phyloP scores from a whole-genome alignment of 1,140 invertebrate species.

The Drosophila virilis region DNA sequence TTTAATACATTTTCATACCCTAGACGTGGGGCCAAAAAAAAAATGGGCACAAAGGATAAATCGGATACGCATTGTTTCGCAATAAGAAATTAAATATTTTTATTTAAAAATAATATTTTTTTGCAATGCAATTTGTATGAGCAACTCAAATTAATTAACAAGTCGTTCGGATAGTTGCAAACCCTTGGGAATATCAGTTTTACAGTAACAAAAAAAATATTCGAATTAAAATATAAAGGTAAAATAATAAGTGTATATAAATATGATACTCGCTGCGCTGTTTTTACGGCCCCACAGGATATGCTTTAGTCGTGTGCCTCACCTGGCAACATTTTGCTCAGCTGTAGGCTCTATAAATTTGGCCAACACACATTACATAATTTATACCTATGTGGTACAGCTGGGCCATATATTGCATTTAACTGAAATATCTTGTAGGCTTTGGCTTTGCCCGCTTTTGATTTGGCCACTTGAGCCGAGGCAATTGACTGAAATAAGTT shows the following conservation, averaged over 20 bases:
- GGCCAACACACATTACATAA: conserved; percentile 39
- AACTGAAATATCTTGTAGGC: conserved; percentile 23
- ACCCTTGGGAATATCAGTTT: neutral
- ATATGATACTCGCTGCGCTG: no score
- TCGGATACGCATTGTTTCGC: neutral
- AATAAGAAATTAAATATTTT: no score
- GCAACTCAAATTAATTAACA: no score
- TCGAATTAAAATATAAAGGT: neutral
- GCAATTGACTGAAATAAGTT: conserved; percentile 66
- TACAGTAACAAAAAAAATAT: no score
- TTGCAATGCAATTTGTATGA: no score
- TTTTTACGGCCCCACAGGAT: neutral
- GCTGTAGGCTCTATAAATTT: conserved; percentile 64
- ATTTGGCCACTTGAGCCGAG: conserved; percentile 50
- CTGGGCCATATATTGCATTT: conserved; percentile 29
- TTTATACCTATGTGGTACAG: conserved; percentile 32
- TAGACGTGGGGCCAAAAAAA: conserved; percentile 20
- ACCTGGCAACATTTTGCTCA: no score
- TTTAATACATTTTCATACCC: conserved; percentile 71
- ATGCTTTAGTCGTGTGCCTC: neutral
- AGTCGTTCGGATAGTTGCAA: neutral
- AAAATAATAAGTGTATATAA: neutral
- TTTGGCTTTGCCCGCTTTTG: conserved; percentile 45
- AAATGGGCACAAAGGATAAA: conserved; percentile 4
- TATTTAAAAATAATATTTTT: no score